A percentile compares a stretch with the other conserved stretches of the same genome.
Evolutionary conservation across 2,113 vertebrate species (phyloP).

Genomic region (Cercopithecus mona): DNA sequence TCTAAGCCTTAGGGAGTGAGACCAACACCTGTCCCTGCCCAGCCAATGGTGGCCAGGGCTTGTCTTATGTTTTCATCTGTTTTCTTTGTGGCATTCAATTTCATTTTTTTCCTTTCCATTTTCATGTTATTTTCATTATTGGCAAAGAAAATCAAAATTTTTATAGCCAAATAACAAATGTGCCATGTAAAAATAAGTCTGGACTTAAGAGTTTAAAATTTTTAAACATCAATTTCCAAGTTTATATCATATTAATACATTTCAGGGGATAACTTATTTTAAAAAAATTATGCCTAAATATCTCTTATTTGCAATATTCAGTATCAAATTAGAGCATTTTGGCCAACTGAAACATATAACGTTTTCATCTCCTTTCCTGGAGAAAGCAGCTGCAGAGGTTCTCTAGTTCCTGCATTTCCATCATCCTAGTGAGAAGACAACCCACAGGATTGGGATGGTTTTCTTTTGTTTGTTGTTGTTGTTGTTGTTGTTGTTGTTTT

Average conservation of each 20-base stretch:
- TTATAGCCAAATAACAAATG: slow-evolving; percentile 59
- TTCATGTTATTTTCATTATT: background rate
- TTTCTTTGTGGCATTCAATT: background rate
- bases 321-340: slow-evolving; percentile 47
- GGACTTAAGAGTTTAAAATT: background rate
- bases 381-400: background rate
- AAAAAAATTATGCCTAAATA: background rate
- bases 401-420: background rate
- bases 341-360: background rate
- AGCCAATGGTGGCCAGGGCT: fast-evolving
- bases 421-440: background rate
- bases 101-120: background rate
- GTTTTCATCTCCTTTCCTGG: background rate
- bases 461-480: background rate
- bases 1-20: slow-evolving; percentile 29
- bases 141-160: slow-evolving; percentile 35
- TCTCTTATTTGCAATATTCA: background rate
- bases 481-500: too few species aligned
- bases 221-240: background rate
- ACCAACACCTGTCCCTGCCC: background rate
- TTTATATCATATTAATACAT: background rate
- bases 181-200: slow-evolving; percentile 34
- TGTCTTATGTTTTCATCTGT: background rate
- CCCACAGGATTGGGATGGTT: background rate
- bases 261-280: background rate